Evolutionary conservation across 2,888 invertebrate species (phyloP).

Genomic region (Pemphredon lugubris): DNA sequence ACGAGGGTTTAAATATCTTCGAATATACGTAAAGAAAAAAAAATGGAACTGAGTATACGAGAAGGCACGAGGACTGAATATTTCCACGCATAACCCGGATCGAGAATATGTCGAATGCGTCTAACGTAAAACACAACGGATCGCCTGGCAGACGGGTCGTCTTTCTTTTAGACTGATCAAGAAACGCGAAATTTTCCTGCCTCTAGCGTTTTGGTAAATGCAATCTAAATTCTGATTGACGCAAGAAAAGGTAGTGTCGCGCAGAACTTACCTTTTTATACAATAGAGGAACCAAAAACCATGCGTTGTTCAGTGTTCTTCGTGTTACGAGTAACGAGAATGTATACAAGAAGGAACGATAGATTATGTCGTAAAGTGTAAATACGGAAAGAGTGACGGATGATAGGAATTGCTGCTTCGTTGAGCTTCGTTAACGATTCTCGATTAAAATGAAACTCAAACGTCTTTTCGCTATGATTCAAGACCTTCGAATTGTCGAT

Average conservation of each 20-base stretch:
- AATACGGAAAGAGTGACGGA: conserved; percentile 34
- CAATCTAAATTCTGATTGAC: no score
- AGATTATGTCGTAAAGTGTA: conserved; percentile 23
- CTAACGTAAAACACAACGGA: no score
- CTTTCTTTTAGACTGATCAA: no score
- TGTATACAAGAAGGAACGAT: neutral
- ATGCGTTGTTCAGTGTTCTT: neutral
- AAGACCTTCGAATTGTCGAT: neutral
- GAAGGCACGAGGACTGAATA: conserved; percentile 50
- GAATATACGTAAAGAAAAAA: conserved; percentile 64
- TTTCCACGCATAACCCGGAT: no score
- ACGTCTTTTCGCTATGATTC: no score
- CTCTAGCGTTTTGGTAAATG: no score
- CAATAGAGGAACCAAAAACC: neutral
- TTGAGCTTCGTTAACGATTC: conserved; percentile 25
- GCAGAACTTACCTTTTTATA: neutral
- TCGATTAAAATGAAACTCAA: no score
- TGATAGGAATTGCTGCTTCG: no score
- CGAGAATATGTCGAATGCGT: no score
- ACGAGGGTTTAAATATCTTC: neutral
- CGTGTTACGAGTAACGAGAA: neutral
- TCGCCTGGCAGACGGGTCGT: no score
- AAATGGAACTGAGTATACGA: conserved; percentile 68
- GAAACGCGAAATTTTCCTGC: no score
- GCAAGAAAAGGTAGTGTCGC: no score